Conservation (phyloP, 30 jellyfish, hydroid and myxozoan species). For the Pseudorhiza aurosa region DNA sequence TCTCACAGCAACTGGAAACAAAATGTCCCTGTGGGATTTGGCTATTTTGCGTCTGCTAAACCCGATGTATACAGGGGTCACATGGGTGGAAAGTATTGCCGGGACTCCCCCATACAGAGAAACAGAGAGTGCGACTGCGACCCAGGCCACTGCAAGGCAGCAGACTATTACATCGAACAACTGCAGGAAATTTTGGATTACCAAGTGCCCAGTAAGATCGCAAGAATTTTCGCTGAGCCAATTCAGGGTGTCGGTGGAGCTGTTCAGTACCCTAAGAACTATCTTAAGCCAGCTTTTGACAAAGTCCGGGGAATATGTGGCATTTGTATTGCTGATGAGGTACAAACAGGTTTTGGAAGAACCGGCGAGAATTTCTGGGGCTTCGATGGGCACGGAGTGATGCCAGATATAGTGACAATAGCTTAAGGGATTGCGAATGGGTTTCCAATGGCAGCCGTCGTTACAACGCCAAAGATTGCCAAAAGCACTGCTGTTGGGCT, state of each 20-base stretch:
- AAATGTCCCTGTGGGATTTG: slow-evolving; percentile 87
- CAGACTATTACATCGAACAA: slow-evolving; percentile 76
- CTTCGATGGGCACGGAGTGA: slow-evolving; percentile 82
- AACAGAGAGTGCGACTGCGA: slow-evolving; percentile 68
- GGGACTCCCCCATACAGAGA: slow-evolving; percentile 98
- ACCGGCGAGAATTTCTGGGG: slow-evolving; percentile 97
- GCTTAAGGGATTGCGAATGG: slow-evolving; percentile 97
- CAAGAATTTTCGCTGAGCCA: slow-evolving; percentile 98
- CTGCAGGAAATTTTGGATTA: slow-evolving; percentile 85
- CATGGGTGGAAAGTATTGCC: slow-evolving; percentile 95
- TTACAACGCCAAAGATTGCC: slow-evolving; percentile 91
- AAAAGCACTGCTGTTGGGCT: slow-evolving; percentile 44
- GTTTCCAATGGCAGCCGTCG: slow-evolving; percentile 96
- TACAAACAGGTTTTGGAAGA: slow-evolving; percentile 95
- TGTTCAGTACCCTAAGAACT: slow-evolving; percentile 92
- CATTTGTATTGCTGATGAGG: slow-evolving; percentile 98
- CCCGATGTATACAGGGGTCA: slow-evolving; percentile 94
- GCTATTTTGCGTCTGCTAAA: slow-evolving; percentile 81
- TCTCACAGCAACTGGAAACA: slow-evolving; percentile 84
- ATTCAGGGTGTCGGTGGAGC: slow-evolving; percentile 99
- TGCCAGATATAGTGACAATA: slow-evolving; percentile 93
- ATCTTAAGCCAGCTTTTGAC: slow-evolving; percentile 73
- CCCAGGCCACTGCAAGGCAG: slow-evolving; percentile 90
- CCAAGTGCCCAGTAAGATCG: slow-evolving; percentile 72
- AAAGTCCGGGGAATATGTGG: slow-evolving; percentile 90